A percentile compares a stretch with the other conserved stretches of the same genome.
phyloP scores from a whole-genome alignment of 2,113 vertebrate species.

The Cheirogaleus medius region DNA sequence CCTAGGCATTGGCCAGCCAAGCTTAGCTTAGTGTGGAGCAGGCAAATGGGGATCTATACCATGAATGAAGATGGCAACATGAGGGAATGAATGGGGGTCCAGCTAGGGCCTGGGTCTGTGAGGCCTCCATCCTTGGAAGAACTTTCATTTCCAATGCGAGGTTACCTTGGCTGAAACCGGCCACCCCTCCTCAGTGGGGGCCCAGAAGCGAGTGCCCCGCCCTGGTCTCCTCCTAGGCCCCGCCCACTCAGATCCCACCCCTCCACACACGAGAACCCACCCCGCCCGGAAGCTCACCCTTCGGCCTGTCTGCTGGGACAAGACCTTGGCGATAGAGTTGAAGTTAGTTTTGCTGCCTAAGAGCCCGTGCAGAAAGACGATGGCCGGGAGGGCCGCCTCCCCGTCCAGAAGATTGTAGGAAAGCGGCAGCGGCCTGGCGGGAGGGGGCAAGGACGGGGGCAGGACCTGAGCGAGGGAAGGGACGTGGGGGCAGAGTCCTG shows the following conservation, averaged over 20 bases:
- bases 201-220: background rate
- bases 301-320: conserved; percentile 90
- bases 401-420: conserved; percentile 74
- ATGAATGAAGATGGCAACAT: background rate
- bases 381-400: conserved; percentile 79
- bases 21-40: background rate
- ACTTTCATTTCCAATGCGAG: background rate
- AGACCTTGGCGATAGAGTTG: conserved; percentile 89
- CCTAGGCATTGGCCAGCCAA: background rate
- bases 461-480: background rate
- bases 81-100: background rate
- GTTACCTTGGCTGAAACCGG: background rate
- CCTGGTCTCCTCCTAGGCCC: fast-evolving
- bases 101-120: background rate
- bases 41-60: background rate
- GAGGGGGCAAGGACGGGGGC: background rate
- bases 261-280: background rate
- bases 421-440: conserved; percentile 63
- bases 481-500: background rate
- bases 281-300: conserved; percentile 87
- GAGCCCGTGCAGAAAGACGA: conserved; percentile 95
- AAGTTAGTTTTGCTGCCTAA: conserved; percentile 95
- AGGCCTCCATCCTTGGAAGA: background rate
- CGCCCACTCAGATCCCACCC: fast-evolving
- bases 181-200: background rate